A percentile compares a stretch with the other conserved stretches of the same genome.
Evolutionary conservation across 2,888 invertebrate genomes (phyloP).

Genomic region (Plebejus melissa): DNA sequence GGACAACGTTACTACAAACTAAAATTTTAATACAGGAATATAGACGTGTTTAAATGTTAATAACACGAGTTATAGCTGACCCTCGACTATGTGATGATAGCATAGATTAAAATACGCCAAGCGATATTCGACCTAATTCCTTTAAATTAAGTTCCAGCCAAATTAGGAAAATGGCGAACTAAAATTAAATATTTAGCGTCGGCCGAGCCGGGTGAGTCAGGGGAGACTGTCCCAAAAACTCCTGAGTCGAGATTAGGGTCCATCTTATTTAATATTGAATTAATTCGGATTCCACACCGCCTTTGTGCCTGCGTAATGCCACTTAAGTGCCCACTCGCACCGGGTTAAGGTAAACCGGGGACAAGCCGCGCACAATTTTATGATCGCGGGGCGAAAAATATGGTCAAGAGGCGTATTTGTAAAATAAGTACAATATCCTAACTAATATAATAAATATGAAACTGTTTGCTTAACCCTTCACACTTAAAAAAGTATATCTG

Average conservation of each 20-base stretch:
- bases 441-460: too few relatives aligned
- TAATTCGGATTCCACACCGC: constrained; percentile 4
- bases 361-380: not conserved
- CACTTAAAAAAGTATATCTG: too few relatives aligned
- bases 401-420: too few relatives aligned
- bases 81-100: not conserved
- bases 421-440: too few relatives aligned
- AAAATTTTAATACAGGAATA: not conserved
- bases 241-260: constrained; percentile 12
- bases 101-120: not conserved
- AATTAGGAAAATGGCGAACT: constrained; percentile 9
- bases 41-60: not conserved
- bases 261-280: constrained; percentile 27
- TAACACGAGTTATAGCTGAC: not conserved
- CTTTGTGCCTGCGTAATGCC: constrained; percentile 14
- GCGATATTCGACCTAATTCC: not conserved
- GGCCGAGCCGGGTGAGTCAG: not conserved
- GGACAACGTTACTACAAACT: not conserved
- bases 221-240: constrained; percentile 21
- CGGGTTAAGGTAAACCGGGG: not conserved
- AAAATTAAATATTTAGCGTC: constrained; percentile 23
- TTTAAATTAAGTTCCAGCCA: not conserved
- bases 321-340: not conserved
- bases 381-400: not conserved
- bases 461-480: too few relatives aligned